A percentile compares a stretch with the other conserved stretches of the same genome.
These are phyloP conservation scores for Alosa sapidissima DNA, from an alignment of 2,797 vertebrate genomes.

Conservation along the genomic window DNA sequence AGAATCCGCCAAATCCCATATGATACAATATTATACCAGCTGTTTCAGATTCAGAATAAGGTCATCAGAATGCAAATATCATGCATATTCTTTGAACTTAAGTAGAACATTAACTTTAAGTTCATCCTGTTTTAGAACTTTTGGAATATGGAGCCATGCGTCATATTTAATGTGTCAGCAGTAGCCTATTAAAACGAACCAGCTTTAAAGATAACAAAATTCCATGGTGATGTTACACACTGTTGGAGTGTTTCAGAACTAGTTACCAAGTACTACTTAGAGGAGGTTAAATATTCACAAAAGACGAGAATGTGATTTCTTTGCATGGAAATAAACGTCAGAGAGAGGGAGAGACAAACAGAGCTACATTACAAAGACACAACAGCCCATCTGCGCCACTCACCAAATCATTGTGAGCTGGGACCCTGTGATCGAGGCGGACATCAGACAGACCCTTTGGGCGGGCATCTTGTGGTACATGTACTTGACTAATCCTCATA, in stretches of 20 bases:
- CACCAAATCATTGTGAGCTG: not conserved
- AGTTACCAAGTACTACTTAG: not conserved
- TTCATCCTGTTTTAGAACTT: not conserved
- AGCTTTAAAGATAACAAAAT: not conserved
- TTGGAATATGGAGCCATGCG: not conserved
- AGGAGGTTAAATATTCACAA: not conserved
- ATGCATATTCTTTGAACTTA: not conserved
- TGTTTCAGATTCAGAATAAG: not conserved
- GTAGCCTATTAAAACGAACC: not conserved
- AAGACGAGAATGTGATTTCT: not conserved
- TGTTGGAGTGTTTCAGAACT: not conserved
- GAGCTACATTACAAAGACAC: not conserved
- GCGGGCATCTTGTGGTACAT: not conserved
- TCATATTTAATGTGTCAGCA: not conserved
- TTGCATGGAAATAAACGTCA: not conserved
- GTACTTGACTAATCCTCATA: not conserved
- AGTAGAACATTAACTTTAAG: not conserved
- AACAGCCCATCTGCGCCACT: not conserved
- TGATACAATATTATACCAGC: not conserved
- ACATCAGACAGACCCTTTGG: not conserved
- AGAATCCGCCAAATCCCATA: no score
- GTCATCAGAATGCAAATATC: not conserved
- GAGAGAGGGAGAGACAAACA: slow-evolving; percentile 14
- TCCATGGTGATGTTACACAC: not conserved
- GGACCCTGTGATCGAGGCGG: not conserved